Conservation (phyloP, 2,797 vertebrate species). For the Lates japonicus region DNA sequence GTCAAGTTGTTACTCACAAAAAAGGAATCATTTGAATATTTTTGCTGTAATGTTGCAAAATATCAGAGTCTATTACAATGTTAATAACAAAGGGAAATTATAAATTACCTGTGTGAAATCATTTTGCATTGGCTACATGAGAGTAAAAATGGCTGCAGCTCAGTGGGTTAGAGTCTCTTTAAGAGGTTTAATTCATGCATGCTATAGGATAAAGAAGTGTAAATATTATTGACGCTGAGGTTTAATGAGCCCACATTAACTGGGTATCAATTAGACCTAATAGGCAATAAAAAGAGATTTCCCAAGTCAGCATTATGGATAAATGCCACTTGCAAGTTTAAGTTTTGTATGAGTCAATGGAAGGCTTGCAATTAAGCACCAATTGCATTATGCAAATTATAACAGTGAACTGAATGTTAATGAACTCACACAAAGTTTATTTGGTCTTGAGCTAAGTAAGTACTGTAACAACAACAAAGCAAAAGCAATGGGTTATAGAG, state of each 20-base stretch:
- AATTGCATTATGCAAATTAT: slow-evolving; percentile 31
- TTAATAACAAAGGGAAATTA: not conserved
- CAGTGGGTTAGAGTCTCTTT: not conserved
- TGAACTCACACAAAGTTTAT: not conserved
- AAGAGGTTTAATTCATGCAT: slow-evolving; percentile 21
- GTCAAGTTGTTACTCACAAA: not conserved
- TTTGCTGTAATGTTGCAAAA: not conserved
- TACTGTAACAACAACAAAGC: not conserved
- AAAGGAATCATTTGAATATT: not conserved
- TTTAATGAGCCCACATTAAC: slow-evolving; percentile 63
- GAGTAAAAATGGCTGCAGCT: not conserved
- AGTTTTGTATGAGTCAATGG: slow-evolving; percentile 25
- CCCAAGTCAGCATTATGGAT: slow-evolving; percentile 51
- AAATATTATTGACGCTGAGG: slow-evolving; percentile 61
- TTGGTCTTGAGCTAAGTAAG: not conserved
- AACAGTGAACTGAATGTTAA: slow-evolving; percentile 29
- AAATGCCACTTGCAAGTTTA: slow-evolving; percentile 34
- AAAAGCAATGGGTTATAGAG: not conserved
- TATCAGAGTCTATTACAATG: not conserved
- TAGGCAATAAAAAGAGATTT: slow-evolving; percentile 30
- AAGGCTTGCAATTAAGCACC: slow-evolving; percentile 20
- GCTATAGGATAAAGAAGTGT: slow-evolving; percentile 22
- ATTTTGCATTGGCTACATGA: not conserved
- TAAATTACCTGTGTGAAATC: not conserved
- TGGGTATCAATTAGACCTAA: slow-evolving; percentile 61